A percentile compares a stretch with the other conserved stretches of the same genome.
Evolutionary conservation across 2,113 vertebrate genomes (phyloP).

Genomic region (Kryptolebias marmoratus): DNA sequence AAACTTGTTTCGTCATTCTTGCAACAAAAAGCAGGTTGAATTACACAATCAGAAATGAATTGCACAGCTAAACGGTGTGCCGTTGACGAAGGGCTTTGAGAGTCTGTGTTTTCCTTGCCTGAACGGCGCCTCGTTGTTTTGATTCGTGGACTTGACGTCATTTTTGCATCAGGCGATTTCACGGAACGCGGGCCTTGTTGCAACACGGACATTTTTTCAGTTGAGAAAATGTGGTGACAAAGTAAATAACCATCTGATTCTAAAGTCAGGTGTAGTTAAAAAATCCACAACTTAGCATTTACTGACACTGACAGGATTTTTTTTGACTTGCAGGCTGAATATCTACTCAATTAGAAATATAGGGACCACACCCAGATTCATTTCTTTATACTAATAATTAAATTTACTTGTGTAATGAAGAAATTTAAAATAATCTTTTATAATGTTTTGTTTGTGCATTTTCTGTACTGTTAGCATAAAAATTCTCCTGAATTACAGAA

Average conservation of each 20-base stretch:
- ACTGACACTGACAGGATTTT: neutral
- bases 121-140: neutral
- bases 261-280: neutral
- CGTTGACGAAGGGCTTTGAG: neutral
- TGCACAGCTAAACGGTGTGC: neutral
- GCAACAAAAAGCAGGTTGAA: neutral
- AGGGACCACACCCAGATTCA: too few relatives aligned
- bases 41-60: neutral
- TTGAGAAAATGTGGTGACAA: neutral
- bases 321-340: too few relatives aligned
- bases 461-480: too few relatives aligned
- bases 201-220: neutral
- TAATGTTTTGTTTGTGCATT: too few relatives aligned
- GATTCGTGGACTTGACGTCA: neutral
- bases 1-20: conserved; percentile 5
- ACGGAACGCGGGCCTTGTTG: neutral
- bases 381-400: too few relatives aligned
- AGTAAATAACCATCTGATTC: neutral
- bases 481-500: too few relatives aligned
- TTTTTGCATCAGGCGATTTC: neutral
- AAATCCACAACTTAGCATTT: neutral
- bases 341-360: too few relatives aligned
- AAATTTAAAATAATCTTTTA: too few relatives aligned
- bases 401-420: too few relatives aligned
- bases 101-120: too few relatives aligned